A percentile compares a stretch with the other conserved stretches of the same genome.
These are phyloP conservation scores for Parotocinclus haroldoi DNA, from an alignment of 2,797 vertebrate species.

Conservation along the genomic window DNA sequence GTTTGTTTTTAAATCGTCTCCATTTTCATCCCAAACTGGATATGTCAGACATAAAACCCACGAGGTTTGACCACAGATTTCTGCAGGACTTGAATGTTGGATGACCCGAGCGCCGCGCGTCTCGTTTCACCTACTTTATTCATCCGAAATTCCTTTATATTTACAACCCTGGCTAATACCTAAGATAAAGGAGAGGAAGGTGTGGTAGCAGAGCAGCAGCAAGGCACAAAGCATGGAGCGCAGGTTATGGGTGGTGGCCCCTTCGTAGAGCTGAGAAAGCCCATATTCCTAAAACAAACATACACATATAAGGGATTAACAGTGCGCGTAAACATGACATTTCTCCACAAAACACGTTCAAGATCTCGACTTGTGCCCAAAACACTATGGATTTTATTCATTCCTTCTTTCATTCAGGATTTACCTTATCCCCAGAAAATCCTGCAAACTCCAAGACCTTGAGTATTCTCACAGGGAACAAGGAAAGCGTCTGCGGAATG, in stretches of 20 bases:
- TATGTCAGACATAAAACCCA: too few relatives aligned
- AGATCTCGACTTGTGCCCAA: not conserved
- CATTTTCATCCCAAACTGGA: too few relatives aligned
- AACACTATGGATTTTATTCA: not conserved
- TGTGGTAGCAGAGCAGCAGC: slow-evolving; percentile 81
- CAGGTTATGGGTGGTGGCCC: slow-evolving; percentile 70
- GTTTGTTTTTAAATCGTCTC: too few relatives aligned
- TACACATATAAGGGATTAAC: not conserved
- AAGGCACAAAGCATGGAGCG: slow-evolving; percentile 81
- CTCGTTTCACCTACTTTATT: too few relatives aligned
- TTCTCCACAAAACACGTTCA: not conserved
- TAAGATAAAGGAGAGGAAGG: slow-evolving; percentile 80
- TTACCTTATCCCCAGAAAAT: slow-evolving; percentile 83
- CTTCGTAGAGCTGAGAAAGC: slow-evolving; percentile 70
- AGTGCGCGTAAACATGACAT: not conserved
- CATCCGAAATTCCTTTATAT: not conserved
- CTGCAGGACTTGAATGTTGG: too few relatives aligned
- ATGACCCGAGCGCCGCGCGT: too few relatives aligned
- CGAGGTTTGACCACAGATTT: too few relatives aligned
- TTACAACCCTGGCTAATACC: slow-evolving; percentile 57
- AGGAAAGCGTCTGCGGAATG: slow-evolving; percentile 63
- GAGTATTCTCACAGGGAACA: slow-evolving; percentile 79
- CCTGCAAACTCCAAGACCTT: slow-evolving; percentile 81
- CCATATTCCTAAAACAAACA: slow-evolving; percentile 68
- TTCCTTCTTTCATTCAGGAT: not conserved